Percentiles rank a stretch among this genome's conserved stretches.
These are phyloP conservation scores for Anser brachyrhynchus DNA, from an alignment of 2,113 vertebrate species.

Conservation along the genomic window DNA sequence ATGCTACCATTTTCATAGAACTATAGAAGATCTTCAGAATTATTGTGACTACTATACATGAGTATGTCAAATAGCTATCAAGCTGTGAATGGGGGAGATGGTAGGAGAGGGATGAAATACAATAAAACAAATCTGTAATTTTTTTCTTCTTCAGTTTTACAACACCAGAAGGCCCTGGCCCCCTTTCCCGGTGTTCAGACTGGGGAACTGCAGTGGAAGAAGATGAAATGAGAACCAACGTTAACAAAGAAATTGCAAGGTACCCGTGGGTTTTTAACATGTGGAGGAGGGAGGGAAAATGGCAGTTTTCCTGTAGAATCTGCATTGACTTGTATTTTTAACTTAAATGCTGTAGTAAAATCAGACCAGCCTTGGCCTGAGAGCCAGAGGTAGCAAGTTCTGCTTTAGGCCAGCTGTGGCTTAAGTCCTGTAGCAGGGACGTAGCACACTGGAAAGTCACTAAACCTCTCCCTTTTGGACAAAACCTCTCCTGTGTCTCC, in stretches of 20 bases:
- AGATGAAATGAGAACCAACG: slow-evolving; percentile 86
- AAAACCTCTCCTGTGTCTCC: neutral
- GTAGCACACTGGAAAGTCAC: neutral
- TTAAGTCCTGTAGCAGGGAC: neutral
- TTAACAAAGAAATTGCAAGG: slow-evolving; percentile 91
- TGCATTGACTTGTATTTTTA: neutral
- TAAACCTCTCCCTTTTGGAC: neutral
- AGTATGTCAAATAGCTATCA: neutral
- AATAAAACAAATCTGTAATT: neutral
- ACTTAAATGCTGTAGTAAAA: neutral
- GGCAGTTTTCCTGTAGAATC: neutral
- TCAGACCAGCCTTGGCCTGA: neutral
- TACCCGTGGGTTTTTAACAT: slow-evolving; percentile 1
- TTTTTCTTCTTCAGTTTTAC: slow-evolving; percentile 82
- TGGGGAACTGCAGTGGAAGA: slow-evolving; percentile 93
- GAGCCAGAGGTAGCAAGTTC: neutral
- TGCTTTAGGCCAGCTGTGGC: neutral
- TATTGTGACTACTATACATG: neutral
- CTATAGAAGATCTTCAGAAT: neutral
- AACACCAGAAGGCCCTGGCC: slow-evolving; percentile 88
- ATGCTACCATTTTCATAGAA: neutral
- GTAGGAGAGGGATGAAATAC: neutral
- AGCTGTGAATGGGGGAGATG: neutral
- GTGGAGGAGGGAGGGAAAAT: neutral
- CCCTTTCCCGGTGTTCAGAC: slow-evolving; percentile 82